Conservation (phyloP, 92 coral and sea anemone species). For the Parazoanthus darwini region DNA sequence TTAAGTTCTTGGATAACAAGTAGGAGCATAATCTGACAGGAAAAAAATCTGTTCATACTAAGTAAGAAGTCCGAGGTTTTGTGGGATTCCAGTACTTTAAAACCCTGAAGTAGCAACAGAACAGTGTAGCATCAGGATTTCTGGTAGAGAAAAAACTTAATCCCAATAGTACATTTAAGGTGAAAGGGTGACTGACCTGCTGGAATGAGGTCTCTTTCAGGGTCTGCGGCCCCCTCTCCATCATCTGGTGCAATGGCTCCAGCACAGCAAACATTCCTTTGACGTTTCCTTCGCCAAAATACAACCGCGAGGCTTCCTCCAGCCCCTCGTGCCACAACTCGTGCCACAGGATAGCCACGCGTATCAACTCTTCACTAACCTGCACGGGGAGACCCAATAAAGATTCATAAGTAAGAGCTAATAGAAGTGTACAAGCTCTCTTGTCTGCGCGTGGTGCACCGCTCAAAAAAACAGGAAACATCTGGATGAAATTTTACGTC, state of each 20-base stretch:
- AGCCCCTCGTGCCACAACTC: slow-evolving; percentile 99
- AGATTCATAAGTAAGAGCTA: not conserved
- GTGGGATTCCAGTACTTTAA: too few relatives aligned
- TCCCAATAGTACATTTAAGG: too few relatives aligned
- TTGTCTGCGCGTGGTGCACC: not conserved
- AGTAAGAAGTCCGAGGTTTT: not conserved
- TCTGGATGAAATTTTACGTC: too few relatives aligned
- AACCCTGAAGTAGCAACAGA: too few relatives aligned
- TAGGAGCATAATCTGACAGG: not conserved
- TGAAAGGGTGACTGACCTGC: slow-evolving; percentile 53
- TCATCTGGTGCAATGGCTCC: slow-evolving; percentile 97
- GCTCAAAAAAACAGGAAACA: too few relatives aligned
- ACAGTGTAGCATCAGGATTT: too few relatives aligned
- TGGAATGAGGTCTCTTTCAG: slow-evolving; percentile 95
- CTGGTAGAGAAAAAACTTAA: too few relatives aligned
- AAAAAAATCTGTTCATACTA: too few relatives aligned
- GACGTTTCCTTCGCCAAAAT: slow-evolving; percentile 97
- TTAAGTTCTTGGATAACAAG: not conserved
- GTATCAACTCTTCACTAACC: slow-evolving; percentile 97
- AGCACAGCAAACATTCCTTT: slow-evolving; percentile 96
- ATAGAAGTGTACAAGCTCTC: not conserved
- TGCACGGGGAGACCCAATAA: slow-evolving; percentile 1
- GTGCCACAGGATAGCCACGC: slow-evolving; percentile 99
- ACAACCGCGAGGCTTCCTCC: slow-evolving; percentile 95
- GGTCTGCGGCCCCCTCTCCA: slow-evolving; percentile 99